phyloP scores from a whole-genome alignment of 2,797 vertebrate species.

The Gymnocypris eckloni region DNA sequence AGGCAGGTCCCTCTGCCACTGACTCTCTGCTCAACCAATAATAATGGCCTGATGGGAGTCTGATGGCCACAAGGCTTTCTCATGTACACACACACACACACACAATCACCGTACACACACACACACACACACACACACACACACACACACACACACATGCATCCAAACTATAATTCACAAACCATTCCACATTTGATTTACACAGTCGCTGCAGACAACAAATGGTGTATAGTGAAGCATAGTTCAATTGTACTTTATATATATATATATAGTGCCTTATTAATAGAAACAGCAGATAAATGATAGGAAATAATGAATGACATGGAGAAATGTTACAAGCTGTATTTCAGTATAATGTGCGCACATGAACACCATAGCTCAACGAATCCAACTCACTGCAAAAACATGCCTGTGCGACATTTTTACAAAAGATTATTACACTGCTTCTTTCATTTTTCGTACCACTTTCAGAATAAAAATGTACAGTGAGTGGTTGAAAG shows the following conservation, averaged over 20 bases:
- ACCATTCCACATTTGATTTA: slow-evolving; percentile 37
- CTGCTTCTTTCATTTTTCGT: background rate
- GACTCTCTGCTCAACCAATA: slow-evolving; percentile 82
- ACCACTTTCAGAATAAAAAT: background rate
- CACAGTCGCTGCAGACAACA: background rate
- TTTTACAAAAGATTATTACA: background rate
- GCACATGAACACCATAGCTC: background rate
- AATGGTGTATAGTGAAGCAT: background rate
- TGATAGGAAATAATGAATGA: background rate
- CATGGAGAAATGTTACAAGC: background rate
- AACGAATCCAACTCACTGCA: background rate
- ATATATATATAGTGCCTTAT: background rate
- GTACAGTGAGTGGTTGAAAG: background rate
- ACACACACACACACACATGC: slow-evolving; percentile 49
- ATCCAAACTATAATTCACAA: slow-evolving; percentile 40
- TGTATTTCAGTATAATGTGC: background rate
- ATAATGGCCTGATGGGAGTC: slow-evolving; percentile 84
- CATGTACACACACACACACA: slow-evolving; percentile 46
- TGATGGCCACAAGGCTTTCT: slow-evolving; percentile 78
- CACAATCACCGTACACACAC: slow-evolving; percentile 59
- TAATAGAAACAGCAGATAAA: background rate
- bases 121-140: slow-evolving; percentile 52
- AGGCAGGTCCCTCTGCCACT: slow-evolving; percentile 76
- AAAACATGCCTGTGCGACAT: background rate
- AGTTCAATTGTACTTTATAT: background rate